Conservation (phyloP, 92 coral and sea anemone species). For the Zoanthus sansibaricus region DNA sequence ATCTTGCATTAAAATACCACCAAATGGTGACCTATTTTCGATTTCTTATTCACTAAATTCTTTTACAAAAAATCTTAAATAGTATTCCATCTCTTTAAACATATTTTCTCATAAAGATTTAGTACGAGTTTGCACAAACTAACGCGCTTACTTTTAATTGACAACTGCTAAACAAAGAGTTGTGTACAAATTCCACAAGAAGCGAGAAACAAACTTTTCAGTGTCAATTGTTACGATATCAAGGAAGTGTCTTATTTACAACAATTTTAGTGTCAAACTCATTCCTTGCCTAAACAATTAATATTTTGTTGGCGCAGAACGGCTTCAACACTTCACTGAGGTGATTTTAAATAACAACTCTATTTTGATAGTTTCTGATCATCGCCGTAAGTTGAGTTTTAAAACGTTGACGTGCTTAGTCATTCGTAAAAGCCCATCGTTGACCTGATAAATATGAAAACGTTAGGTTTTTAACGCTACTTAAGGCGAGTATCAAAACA, state of each 20-base stretch:
- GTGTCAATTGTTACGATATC: not conserved
- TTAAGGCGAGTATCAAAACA: no score
- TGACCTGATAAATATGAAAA: no score
- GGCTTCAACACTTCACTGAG: not conserved
- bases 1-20: not conserved
- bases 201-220: not conserved
- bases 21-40: not conserved
- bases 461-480: no score
- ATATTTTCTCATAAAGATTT: constrained; percentile 19
- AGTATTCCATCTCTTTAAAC: constrained; percentile 10
- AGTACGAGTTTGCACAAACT: not conserved
- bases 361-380: no score
- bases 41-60: not conserved
- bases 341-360: no score
- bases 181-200: not conserved
- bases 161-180: not conserved
- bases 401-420: no score
- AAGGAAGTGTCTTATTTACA: constrained; percentile 12
- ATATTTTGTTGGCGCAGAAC: not conserved
- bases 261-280: not conserved
- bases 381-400: no score
- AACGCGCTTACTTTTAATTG: not conserved
- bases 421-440: no score
- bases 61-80: constrained; percentile 29
- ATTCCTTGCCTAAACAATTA: not conserved